A percentile compares a stretch with the other conserved stretches of the same genome.
phyloP scores from a whole-genome alignment of 2,888 invertebrate species.

The Plemyria rubiginata region DNA sequence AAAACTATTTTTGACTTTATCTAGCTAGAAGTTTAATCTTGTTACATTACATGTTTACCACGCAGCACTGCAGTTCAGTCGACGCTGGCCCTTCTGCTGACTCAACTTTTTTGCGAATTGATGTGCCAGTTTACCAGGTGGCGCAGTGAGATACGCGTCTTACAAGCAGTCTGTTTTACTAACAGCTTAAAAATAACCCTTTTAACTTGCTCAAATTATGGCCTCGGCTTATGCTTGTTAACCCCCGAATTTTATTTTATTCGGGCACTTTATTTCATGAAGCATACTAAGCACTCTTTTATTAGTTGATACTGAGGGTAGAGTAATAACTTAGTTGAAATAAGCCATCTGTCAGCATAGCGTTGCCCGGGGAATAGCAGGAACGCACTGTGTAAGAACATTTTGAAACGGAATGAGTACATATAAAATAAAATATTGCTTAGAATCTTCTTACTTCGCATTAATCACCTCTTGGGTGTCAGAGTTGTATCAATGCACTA shows the following conservation, averaged over 20 bases:
- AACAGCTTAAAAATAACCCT: constrained; percentile 43
- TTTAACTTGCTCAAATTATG: constrained; percentile 36
- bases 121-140: constrained; percentile 49
- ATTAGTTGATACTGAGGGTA: constrained; percentile 9
- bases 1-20: too few species aligned
- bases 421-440: too few species aligned
- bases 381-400: background rate
- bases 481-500: too few species aligned
- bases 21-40: too few species aligned
- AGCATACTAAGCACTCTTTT: constrained; percentile 7
- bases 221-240: constrained; percentile 35
- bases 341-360: background rate
- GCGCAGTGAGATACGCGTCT: constrained; percentile 42
- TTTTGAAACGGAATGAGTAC: background rate
- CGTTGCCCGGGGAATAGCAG: background rate
- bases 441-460: too few species aligned
- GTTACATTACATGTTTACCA: too few species aligned
- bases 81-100: constrained; percentile 10
- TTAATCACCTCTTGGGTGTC: too few species aligned
- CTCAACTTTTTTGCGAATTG: constrained; percentile 58
- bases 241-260: constrained; percentile 25
- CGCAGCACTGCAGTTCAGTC: constrained; percentile 3
- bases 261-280: constrained; percentile 14
- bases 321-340: background rate
- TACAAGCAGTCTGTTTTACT: constrained; percentile 37